A percentile compares a stretch with the other conserved stretches of the same genome.
phyloP scores from a whole-genome alignment of 1,140 invertebrate genomes.

The Drosophila navojoa region DNA sequence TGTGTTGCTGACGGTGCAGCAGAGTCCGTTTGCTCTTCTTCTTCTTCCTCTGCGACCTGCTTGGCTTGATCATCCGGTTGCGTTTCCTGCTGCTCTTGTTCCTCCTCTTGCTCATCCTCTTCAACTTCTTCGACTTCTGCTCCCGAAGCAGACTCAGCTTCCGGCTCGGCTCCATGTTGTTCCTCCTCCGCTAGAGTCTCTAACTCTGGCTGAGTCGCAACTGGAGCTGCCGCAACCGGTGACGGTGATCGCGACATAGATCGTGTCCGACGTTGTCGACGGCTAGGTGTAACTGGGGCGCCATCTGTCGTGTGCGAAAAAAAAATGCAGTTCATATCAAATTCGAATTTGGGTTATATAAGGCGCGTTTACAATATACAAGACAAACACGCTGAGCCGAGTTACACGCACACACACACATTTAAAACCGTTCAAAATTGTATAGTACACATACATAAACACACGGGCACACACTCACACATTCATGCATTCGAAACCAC shows the following conservation, averaged over 20 bases:
- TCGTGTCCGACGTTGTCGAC: slow-evolving; percentile 73
- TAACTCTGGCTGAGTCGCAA: slow-evolving; percentile 65
- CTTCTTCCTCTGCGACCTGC: slow-evolving; percentile 5
- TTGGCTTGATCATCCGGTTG: slow-evolving; percentile 29
- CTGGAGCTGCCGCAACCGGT: slow-evolving; percentile 62
- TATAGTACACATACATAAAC: slow-evolving; percentile 12
- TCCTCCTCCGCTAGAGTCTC: slow-evolving; percentile 69
- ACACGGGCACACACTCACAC: slow-evolving; percentile 18
- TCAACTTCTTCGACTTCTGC: slow-evolving; percentile 19
- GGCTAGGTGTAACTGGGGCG: slow-evolving; percentile 72
- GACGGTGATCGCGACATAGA: slow-evolving; percentile 82
- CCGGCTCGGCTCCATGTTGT: slow-evolving; percentile 33
- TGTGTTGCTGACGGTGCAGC: slow-evolving; percentile 11
- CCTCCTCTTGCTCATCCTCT: neutral
- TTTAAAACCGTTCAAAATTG: slow-evolving; percentile 14
- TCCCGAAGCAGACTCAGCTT: slow-evolving; percentile 19
- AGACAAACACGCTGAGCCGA: slow-evolving; percentile 50
- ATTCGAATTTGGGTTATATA: slow-evolving; percentile 54
- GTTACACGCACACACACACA: slow-evolving; percentile 10
- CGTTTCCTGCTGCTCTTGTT: slow-evolving; percentile 4
- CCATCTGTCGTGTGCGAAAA: slow-evolving; percentile 44
- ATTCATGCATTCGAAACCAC: slow-evolving; percentile 12
- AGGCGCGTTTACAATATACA: slow-evolving; percentile 51
- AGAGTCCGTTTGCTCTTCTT: slow-evolving; percentile 25
- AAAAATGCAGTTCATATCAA: slow-evolving; percentile 12